Evolutionary conservation across 2,797 vertebrate species (phyloP).

Genomic region (Dryobates pubescens): DNA sequence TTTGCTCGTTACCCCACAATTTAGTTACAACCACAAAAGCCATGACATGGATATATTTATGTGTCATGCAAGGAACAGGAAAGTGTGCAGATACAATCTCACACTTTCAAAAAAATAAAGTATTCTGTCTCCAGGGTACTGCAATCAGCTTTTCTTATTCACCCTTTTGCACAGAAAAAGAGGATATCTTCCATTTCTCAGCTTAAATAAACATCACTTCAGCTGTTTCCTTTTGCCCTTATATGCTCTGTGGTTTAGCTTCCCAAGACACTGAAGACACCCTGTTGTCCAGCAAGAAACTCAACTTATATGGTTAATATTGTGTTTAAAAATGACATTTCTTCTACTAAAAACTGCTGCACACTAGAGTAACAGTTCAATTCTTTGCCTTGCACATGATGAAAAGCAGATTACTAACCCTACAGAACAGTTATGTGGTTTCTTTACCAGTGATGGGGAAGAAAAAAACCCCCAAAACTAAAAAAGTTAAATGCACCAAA

Average conservation of each 20-base stretch:
- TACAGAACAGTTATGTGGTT: neutral
- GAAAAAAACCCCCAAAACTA: neutral
- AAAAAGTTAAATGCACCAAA: neutral
- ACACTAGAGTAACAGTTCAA: neutral
- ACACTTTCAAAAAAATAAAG: neutral
- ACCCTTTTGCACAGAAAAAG: neutral
- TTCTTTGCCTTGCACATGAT: neutral
- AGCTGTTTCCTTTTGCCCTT: neutral
- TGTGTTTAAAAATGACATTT: neutral
- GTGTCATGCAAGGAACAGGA: neutral
- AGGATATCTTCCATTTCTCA: neutral
- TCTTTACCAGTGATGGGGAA: neutral
- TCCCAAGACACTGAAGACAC: neutral
- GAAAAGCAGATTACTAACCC: neutral
- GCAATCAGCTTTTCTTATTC: neutral
- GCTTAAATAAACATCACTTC: neutral
- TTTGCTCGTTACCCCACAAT: neutral
- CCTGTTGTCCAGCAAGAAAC: neutral
- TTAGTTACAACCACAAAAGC: neutral
- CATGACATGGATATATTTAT: rapidly evolving
- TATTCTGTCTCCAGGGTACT: neutral
- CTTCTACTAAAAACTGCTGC: neutral
- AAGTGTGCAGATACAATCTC: neutral
- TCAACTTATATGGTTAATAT: neutral
- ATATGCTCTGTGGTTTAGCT: neutral